Base-by-base conservation (phyloP, 2,888 invertebrate species). In the Falcaria lacertinaria region DNA sequence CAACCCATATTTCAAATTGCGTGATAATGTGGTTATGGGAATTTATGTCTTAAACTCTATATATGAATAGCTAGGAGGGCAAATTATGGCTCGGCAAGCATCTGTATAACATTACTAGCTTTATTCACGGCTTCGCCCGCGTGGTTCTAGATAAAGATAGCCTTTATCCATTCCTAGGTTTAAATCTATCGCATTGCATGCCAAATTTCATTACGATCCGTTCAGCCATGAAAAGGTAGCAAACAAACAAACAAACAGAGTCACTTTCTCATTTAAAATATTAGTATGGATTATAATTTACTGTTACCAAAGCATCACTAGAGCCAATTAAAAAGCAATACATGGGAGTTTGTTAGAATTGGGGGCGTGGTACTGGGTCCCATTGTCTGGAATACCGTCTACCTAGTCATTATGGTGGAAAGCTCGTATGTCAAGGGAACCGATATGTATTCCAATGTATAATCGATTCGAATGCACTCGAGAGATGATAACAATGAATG, bases 341-440 rank as follows among this genome's bases (percentile, higher is more conserved):
- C 64, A 58, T 68, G 48, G 69, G 74, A 65, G 64, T 52, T 56
- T 45, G 44, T 44, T 56, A 57, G 66, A 69, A 71, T 63, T 57
- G 67, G 63, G 64, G 73, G 69, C 71, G 74, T 51, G 65, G 48
- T 49, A 28, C 11, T 28, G 28, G 47, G 42, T 33, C 48, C 56
- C 54, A 61, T 69, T 69, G 69, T 42, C 50, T 53, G 47, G 57
- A 57, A 59, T 22, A 52, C 25, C 50, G 57, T 48, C 60, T 19
- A 51, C 41, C 60, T 57, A 45, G 45, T 42, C 50, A 45, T 52
- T 54, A 57, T 57, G 52, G 55, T 43, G 41, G 33, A 45, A 47
- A 35, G 52, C 48, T 58, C 56, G 42, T 58, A 56, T 54, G 63
- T 52, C 52, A 45, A 45, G 43, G 37, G 22, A 37, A 37, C 22